Evolutionary conservation across 2,113 vertebrate species (phyloP).

Genomic region (Thermophis baileyi): DNA sequence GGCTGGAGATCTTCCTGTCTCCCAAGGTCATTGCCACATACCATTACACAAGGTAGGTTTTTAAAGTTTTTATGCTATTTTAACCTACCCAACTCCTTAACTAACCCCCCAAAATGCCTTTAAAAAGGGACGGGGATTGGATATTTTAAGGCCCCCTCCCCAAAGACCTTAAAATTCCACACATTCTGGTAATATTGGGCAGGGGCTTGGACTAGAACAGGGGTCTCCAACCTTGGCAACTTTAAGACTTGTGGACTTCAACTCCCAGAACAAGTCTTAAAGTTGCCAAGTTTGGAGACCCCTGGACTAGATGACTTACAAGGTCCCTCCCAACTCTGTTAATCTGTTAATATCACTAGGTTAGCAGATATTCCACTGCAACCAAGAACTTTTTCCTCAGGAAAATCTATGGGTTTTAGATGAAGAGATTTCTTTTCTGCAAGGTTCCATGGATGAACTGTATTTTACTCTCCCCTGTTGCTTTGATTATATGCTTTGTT

Average conservation of each 20-base stretch:
- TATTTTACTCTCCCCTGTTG: background rate
- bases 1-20: background rate
- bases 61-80: background rate
- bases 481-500: background rate
- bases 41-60: background rate
- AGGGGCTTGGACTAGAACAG: no score
- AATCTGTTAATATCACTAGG: background rate
- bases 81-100: background rate
- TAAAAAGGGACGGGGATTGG: background rate
- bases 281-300: no score
- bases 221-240: no score
- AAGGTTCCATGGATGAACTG: background rate
- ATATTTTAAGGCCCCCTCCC: background rate
- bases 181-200: background rate
- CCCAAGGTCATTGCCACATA: background rate
- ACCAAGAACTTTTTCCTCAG: background rate
- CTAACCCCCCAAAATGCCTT: background rate
- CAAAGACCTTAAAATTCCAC: background rate
- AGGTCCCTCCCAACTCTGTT: no score
- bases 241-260: no score
- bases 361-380: background rate
- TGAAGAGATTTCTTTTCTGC: background rate
- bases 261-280: no score
- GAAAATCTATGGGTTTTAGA: background rate
- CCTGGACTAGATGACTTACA: no score